Conservation (phyloP, 2,797 vertebrate species). For the Antennarius maculatus region DNA sequence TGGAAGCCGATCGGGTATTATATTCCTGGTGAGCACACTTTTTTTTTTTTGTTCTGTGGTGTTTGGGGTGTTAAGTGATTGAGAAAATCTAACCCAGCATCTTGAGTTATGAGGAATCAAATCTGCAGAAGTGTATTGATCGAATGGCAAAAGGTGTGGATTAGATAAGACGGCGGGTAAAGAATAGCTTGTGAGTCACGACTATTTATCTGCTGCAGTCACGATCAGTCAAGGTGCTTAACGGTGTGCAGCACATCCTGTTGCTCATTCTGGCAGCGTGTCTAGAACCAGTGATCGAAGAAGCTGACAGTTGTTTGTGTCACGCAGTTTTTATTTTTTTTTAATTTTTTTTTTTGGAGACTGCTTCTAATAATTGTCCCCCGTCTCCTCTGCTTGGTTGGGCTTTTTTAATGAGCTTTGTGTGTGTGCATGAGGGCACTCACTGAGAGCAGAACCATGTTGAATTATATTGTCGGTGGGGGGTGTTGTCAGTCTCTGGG, state of each 20-base stretch:
- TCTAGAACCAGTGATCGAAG: not conserved
- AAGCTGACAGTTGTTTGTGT: conserved; percentile 9
- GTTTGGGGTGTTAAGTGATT: too few species aligned
- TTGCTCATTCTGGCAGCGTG: conserved; percentile 9
- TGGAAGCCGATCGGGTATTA: too few species aligned
- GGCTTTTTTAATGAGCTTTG: conserved; percentile 63
- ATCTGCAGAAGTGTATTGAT: too few species aligned
- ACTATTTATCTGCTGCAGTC: not conserved
- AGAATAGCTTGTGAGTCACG: not conserved
- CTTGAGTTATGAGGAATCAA: too few species aligned
- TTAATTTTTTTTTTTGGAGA: not conserved
- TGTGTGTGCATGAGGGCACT: conserved; percentile 3
- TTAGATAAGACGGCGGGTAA: too few species aligned
- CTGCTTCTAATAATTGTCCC: conserved; percentile 50
- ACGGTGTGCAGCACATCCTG: conserved; percentile 6
- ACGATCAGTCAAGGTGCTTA: not conserved
- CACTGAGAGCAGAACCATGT: conserved; percentile 7
- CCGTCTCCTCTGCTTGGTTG: conserved; percentile 56
- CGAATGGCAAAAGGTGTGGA: too few species aligned
- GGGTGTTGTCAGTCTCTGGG: conserved; percentile 36
- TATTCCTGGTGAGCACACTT: too few species aligned
- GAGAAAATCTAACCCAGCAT: too few species aligned
- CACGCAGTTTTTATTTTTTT: conserved; percentile 10
- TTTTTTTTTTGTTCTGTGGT: too few species aligned
- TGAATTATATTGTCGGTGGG: conserved; percentile 44